Evolutionary conservation across 37 sponge, comb jelly and placozoan genomes (phyloP).

Genomic region (Axinella damicornis): DNA sequence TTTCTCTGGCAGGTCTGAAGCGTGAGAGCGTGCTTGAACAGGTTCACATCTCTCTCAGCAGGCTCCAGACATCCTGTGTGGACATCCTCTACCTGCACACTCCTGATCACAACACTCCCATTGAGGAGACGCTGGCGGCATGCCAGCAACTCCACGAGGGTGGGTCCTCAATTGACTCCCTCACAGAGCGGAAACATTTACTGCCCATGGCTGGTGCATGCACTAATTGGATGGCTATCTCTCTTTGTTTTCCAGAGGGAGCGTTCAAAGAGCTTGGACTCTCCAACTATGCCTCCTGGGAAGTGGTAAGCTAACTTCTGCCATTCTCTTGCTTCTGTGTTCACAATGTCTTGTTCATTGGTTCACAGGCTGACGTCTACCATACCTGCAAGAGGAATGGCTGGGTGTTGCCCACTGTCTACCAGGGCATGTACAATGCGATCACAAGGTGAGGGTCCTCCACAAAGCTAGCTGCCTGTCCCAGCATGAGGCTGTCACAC

Average conservation of each 20-base stretch:
- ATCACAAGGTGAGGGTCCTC: conserved; percentile 63
- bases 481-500: too few species aligned
- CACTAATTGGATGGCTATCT: too few species aligned
- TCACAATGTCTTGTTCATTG: too few species aligned
- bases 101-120: conserved; percentile 87
- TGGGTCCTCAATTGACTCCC: neutral
- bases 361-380: conserved; percentile 63
- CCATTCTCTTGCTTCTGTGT: neutral
- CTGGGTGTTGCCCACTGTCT: conserved; percentile 84
- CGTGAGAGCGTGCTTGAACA: conserved; percentile 68
- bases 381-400: conserved; percentile 82
- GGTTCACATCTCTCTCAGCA: conserved; percentile 31
- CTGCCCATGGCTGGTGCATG: too few species aligned
- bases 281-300: conserved; percentile 89
- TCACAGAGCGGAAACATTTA: too few species aligned
- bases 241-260: conserved; percentile 48
- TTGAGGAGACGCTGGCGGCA: conserved; percentile 87
- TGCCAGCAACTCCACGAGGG: conserved; percentile 80
- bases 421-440: conserved; percentile 96
- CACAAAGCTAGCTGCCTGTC: too few species aligned
- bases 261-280: conserved; percentile 86
- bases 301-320: conserved; percentile 90
- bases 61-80: conserved; percentile 64
- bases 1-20: conserved; percentile 23
- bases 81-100: conserved; percentile 93